Base-by-base conservation (phyloP, 2,888 invertebrate species). In the Ecliptopera silaceata region DNA sequence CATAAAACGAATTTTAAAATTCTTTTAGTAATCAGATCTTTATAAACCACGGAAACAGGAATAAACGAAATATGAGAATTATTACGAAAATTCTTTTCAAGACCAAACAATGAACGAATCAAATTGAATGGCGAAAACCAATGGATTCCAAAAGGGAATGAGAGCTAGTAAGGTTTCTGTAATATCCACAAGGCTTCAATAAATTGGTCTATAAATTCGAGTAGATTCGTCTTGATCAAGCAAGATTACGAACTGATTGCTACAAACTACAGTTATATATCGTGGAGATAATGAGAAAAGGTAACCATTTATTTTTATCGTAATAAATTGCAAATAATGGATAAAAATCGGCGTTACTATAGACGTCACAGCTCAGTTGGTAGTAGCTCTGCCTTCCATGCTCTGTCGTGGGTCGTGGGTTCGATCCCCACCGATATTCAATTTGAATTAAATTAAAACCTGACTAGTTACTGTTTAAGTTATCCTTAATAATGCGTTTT, bases 171-270 rank as follows among this genome's bases (percentile, higher is more conserved):
- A 36, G 47, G 41, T 31, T 51, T 56, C 29, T 29, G 36, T 18
- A 38, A 55, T 43, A 38, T 36, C 20, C 42, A 17, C 31, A 44
- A 8, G 56, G 51, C 51, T 57, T 48, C 47, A 43, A 52, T 52
- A 47, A 48, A 57, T 57, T 57, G 43, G 47, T 12, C 32, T 11
- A 52, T 56, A 47, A 43, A 56, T 57, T 43, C 17, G 29, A 39
- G 36, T n/a, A 26, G 32, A 44, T 45, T 34, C 42, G 39, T 41
- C 50, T 45, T 45, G 34, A 42, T 29, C 32, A 26, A 56, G 39
- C 20, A 45, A 44, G 32, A 45, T 20, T 13, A 13, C 29, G 38
- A 36, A 20, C 29, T 38, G 12, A 51, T 44, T 51, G 12, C 17
- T 44, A 5, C 43, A 32, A 43, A 1, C 18, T 29, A 29, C 18